Conservation (phyloP, 1,140 invertebrate species). For the Drosophila eugracilis region DNA sequence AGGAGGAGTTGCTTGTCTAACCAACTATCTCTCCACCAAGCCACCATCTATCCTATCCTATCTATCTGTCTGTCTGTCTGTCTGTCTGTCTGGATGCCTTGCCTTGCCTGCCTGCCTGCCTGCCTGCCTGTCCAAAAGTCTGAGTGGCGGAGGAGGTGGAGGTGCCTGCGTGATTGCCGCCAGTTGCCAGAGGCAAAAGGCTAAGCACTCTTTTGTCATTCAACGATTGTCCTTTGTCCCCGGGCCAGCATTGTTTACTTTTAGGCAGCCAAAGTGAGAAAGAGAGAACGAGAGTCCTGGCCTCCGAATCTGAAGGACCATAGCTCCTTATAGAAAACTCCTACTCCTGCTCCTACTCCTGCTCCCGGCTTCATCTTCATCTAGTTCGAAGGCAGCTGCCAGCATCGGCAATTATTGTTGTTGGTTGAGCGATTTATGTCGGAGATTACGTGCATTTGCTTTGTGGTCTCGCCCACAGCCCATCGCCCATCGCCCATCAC, state of each 20-base stretch:
- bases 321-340: conserved; percentile 2
- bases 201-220: conserved; percentile 81
- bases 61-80: conserved; percentile 15
- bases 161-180: conserved; percentile 75
- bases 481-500: too few relatives aligned
- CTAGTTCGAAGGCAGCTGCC: conserved; percentile 18
- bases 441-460: conserved; percentile 69
- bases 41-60: conserved; percentile 33
- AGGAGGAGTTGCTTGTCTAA: conserved; percentile 22
- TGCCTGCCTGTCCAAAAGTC: conserved; percentile 7
- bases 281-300: too few relatives aligned
- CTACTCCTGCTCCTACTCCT: not conserved
- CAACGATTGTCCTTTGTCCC: conserved; percentile 78
- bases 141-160: conserved; percentile 13
- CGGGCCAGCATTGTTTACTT: conserved; percentile 64
- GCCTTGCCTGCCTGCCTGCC: too few relatives aligned
- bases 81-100: not conserved
- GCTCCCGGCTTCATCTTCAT: not conserved
- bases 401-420: conserved; percentile 65
- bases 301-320: too few relatives aligned
- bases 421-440: conserved; percentile 63
- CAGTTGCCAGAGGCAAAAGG: conserved; percentile 71
- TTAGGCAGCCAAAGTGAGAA: conserved; percentile 33
- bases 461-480: conserved; percentile 36
- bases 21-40: conserved; percentile 42